phyloP scores from a whole-genome alignment of 2,113 vertebrate species.

The Hippolais icterina region DNA sequence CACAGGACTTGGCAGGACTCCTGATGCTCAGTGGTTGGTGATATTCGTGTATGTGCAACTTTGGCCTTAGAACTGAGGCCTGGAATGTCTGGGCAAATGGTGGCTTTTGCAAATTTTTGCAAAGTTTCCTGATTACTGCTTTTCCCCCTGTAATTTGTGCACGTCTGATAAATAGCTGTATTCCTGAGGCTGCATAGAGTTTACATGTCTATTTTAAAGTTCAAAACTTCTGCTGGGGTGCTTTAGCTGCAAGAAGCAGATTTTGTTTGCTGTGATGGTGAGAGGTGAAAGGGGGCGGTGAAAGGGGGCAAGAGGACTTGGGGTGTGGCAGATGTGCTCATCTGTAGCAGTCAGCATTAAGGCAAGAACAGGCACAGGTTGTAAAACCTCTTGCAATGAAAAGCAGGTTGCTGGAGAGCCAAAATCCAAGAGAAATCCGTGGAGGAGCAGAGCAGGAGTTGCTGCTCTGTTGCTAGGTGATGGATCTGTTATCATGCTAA shows the following conservation, averaged over 20 bases:
- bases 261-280: neutral
- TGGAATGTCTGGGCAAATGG: neutral
- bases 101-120: neutral
- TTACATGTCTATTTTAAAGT: neutral
- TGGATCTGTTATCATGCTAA: slow-evolving; percentile 54
- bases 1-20: neutral
- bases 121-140: neutral
- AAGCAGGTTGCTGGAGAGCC: neutral
- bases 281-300: neutral
- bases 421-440: neutral
- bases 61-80: neutral
- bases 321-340: neutral
- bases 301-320: neutral
- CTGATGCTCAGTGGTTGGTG: neutral
- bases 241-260: neutral
- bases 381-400: neutral
- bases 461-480: slow-evolving; percentile 62
- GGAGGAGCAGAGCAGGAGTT: neutral
- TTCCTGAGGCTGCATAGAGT: neutral
- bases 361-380: neutral
- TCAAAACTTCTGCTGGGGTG: neutral
- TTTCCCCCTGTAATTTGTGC: neutral
- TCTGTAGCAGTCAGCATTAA: neutral
- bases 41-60: neutral
- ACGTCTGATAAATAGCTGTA: neutral